A percentile compares a stretch with the other conserved stretches of the same genome.
Conservation (phyloP, 2,113 vertebrate genomes). For the Cottus gobio region DNA sequence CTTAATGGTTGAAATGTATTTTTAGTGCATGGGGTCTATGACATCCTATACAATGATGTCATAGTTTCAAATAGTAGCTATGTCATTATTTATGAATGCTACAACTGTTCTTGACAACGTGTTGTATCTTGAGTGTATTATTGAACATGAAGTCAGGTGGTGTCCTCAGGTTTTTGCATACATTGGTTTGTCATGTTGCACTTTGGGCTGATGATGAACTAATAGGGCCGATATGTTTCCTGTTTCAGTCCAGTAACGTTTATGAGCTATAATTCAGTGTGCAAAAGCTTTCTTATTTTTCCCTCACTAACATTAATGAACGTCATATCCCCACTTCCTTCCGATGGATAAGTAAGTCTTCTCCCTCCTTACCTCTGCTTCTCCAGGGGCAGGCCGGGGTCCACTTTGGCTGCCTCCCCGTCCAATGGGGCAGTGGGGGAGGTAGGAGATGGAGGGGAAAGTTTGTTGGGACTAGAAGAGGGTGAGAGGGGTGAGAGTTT, state of each 20-base stretch:
- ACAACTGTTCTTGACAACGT: too few relatives aligned
- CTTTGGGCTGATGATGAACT: neutral
- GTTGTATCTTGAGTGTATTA: neutral
- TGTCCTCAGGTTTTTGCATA: neutral
- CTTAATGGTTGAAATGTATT: neutral
- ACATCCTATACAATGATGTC: neutral
- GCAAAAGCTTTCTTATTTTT: neutral
- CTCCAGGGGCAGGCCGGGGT: slow-evolving; percentile 89
- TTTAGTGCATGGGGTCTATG: neutral
- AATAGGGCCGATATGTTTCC: neutral
- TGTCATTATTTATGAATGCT: too few relatives aligned
- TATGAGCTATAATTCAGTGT: neutral
- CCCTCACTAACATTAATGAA: neutral
- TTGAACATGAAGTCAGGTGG: neutral
- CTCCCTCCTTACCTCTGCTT: slow-evolving; percentile 89
- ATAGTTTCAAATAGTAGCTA: neutral
- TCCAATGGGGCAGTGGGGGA: slow-evolving; percentile 75
- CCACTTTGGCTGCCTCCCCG: slow-evolving; percentile 82
- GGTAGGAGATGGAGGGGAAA: slow-evolving; percentile 74
- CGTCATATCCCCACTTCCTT: neutral
- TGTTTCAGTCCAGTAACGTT: neutral
- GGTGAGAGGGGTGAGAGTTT: slow-evolving; percentile 69
- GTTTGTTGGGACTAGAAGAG: slow-evolving; percentile 69
- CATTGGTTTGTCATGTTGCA: neutral
- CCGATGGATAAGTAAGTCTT: neutral